These are phyloP conservation scores for Miichthys miiuy DNA, from an alignment of 2,797 vertebrate genomes.

Conservation along the genomic window DNA sequence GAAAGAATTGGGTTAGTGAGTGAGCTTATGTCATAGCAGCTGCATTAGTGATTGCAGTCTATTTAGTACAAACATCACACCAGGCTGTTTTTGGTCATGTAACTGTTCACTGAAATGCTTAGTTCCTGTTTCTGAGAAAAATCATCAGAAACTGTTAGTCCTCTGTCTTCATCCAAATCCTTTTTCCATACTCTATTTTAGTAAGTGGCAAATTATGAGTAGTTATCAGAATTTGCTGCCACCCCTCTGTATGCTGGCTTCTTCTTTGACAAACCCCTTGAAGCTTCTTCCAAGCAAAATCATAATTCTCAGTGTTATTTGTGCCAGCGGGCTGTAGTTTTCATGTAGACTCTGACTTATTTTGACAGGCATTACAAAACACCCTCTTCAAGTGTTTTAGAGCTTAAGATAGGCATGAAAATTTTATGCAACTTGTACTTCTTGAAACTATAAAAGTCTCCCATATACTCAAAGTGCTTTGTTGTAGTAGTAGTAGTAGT, in stretches of 20 bases:
- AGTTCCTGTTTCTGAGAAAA: slow-evolving; percentile 43
- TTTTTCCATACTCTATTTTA: slow-evolving; percentile 18
- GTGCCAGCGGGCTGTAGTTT: neutral
- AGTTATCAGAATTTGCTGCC: neutral
- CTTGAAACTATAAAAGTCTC: neutral
- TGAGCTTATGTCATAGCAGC: slow-evolving; percentile 56
- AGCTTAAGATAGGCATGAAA: neutral
- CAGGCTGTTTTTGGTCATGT: slow-evolving; percentile 12
- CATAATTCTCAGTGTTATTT: slow-evolving; percentile 4
- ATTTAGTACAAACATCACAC: slow-evolving; percentile 35
- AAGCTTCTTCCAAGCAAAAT: slow-evolving; percentile 2
- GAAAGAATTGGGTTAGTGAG: slow-evolving; percentile 10
- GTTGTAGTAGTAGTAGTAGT: no score
- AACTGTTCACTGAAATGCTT: slow-evolving; percentile 24
- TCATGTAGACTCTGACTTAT: slow-evolving; percentile 11
- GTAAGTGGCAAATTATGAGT: neutral
- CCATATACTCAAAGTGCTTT: neutral
- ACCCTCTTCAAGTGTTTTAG: neutral
- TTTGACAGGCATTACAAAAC: slow-evolving; percentile 6
- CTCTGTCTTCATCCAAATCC: slow-evolving; percentile 7
- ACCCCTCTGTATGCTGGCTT: neutral
- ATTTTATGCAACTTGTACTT: neutral
- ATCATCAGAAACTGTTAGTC: neutral
- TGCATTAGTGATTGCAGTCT: slow-evolving; percentile 42
- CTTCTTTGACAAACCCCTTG: slow-evolving; percentile 28